These are phyloP conservation scores for Tupaia tana DNA, from an alignment of 2,113 vertebrate genomes.

Conservation along the genomic window DNA sequence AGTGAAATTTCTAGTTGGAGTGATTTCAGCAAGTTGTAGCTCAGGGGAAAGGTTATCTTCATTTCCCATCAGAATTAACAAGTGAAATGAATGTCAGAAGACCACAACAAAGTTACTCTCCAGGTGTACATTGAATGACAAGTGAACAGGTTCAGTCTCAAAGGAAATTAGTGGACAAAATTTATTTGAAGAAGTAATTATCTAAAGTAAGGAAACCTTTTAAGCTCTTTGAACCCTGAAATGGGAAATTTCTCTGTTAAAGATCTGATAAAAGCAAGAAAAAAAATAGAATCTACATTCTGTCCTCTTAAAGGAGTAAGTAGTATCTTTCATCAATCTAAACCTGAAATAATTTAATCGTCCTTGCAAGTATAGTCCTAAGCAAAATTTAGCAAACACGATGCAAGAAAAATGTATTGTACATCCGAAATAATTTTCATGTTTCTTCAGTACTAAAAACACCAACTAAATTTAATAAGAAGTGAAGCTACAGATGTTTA, in stretches of 20 bases:
- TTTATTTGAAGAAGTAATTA: constrained; percentile 74
- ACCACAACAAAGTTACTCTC: background rate
- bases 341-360: background rate
- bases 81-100: constrained; percentile 60
- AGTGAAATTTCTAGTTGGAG: background rate
- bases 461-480: background rate
- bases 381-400: constrained; percentile 41
- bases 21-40: constrained; percentile 9
- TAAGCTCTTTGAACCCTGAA: constrained; percentile 57
- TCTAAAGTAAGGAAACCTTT: constrained; percentile 27
- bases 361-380: background rate
- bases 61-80: constrained; percentile 37
- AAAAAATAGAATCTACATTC: constrained; percentile 32
- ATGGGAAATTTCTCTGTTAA: background rate
- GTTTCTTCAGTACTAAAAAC: background rate
- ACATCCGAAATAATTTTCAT: background rate
- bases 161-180: constrained; percentile 52
- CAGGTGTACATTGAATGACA: constrained; percentile 50
- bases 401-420: background rate
- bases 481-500: background rate
- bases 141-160: background rate
- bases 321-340: constrained; percentile 39
- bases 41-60: constrained; percentile 19
- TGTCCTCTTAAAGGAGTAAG: constrained; percentile 38
- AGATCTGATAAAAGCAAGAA: constrained; percentile 29